phyloP scores from a whole-genome alignment of 2,797 vertebrate genomes.

The Periparus ater region DNA sequence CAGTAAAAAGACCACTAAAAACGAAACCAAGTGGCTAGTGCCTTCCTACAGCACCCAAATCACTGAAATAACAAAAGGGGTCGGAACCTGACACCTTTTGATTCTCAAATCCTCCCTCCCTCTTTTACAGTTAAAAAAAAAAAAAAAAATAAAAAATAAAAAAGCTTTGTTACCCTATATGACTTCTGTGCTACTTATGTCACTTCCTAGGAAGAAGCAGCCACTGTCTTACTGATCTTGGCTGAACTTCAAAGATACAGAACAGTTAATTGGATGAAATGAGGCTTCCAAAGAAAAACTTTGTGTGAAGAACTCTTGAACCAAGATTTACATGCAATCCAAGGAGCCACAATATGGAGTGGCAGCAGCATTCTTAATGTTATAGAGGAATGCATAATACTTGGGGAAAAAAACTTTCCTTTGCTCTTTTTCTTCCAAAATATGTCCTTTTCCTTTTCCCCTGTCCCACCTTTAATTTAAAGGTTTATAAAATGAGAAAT shows the following conservation, averaged over 20 bases:
- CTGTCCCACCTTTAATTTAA: background rate
- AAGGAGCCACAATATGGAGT: background rate
- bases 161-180: background rate
- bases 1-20: background rate
- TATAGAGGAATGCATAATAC: background rate
- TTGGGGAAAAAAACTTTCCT: background rate
- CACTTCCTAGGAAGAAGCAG: background rate
- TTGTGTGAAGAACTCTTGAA: background rate
- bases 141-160: background rate
- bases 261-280: slow-evolving; percentile 55
- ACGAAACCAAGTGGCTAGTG: background rate
- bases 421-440: background rate
- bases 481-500: background rate
- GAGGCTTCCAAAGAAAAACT: background rate
- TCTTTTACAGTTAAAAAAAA: background rate
- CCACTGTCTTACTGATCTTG: background rate
- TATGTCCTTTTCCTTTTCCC: background rate
- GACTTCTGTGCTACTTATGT: background rate
- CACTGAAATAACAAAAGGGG: background rate
- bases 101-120: background rate
- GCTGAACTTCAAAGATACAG: slow-evolving; percentile 19
- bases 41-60: background rate
- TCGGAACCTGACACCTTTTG: background rate
- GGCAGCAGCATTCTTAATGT: background rate
- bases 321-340: slow-evolving; percentile 6